These are phyloP conservation scores for Luehdorfia chinensis DNA, from an alignment of 1,140 invertebrate genomes.

Conservation along the genomic window DNA sequence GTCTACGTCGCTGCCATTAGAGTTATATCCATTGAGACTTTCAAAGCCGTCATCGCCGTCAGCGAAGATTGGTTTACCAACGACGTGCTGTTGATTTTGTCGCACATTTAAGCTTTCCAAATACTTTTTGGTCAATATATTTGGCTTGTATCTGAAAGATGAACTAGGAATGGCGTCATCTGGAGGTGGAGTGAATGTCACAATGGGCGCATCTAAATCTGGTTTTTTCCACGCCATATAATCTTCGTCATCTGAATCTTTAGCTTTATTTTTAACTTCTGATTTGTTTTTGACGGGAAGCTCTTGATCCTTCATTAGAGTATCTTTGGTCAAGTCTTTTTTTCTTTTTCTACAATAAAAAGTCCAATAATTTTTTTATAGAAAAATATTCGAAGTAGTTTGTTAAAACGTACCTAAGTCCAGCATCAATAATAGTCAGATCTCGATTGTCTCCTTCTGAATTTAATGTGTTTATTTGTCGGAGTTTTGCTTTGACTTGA, in stretches of 20 bases:
- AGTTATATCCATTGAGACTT: constrained; percentile 89
- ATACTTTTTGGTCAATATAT: constrained; percentile 64
- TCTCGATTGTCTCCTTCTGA: constrained; percentile 52
- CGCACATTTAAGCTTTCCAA: constrained; percentile 62
- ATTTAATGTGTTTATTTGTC: constrained; percentile 48
- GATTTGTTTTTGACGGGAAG: constrained; percentile 41
- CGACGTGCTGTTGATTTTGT: constrained; percentile 37
- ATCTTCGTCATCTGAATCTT: constrained; percentile 71
- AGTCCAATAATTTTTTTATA: background rate
- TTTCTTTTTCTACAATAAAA: constrained; percentile 60
- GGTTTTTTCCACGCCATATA: constrained; percentile 71
- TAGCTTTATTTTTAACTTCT: constrained; percentile 52
- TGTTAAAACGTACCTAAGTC: constrained; percentile 41
- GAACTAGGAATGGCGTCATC: constrained; percentile 41
- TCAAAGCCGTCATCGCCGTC: constrained; percentile 90
- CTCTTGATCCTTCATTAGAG: constrained; percentile 38
- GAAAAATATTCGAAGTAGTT: constrained; percentile 9
- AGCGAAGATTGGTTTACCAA: constrained; percentile 45
- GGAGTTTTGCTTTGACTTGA: constrained; percentile 65
- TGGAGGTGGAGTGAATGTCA: constrained; percentile 61
- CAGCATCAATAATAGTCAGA: constrained; percentile 45
- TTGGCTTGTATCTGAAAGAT: constrained; percentile 51
- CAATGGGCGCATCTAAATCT: constrained; percentile 47
- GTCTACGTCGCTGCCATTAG: constrained; percentile 80
- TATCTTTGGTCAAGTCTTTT: constrained; percentile 53